Conservation (phyloP, 1,140 invertebrate genomes). For the Plectus sambesii region DNA sequence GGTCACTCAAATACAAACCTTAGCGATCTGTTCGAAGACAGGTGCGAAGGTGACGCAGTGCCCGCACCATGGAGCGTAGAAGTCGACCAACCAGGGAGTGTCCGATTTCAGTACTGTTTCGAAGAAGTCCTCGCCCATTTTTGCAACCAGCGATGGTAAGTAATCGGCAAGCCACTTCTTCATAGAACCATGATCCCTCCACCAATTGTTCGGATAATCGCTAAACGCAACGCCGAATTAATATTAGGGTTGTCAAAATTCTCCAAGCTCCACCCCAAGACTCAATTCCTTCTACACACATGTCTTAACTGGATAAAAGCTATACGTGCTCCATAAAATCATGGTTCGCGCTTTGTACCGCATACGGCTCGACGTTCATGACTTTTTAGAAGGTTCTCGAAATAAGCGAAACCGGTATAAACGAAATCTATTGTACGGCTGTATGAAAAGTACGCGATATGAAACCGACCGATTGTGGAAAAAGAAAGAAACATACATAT, state of each 20-base stretch:
- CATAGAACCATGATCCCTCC: constrained; percentile 40
- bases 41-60: constrained; percentile 44
- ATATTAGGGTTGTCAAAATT: too few species aligned
- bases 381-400: constrained; percentile 14
- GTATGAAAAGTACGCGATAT: too few species aligned
- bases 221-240: too few species aligned
- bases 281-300: too few species aligned
- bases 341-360: too few species aligned
- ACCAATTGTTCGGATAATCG: constrained; percentile 43
- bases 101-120: constrained; percentile 54
- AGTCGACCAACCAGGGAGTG: constrained; percentile 90
- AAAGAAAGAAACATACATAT: constrained; percentile 46
- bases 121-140: constrained; percentile 27
- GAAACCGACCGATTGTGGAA: constrained; percentile 2
- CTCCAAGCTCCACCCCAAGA: too few species aligned
- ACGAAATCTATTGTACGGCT: too few species aligned
- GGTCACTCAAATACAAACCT: constrained; percentile 23
- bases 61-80: constrained; percentile 67
- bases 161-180: constrained; percentile 33
- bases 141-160: constrained; percentile 34
- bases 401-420: too few species aligned
- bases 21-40: constrained; percentile 36
- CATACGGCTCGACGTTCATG: too few species aligned
- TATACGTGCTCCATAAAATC: too few species aligned
- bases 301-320: too few species aligned